These are phyloP conservation scores for Ancistrus triradiatus DNA, from an alignment of 2,113 vertebrate genomes.

Conservation along the genomic window DNA sequence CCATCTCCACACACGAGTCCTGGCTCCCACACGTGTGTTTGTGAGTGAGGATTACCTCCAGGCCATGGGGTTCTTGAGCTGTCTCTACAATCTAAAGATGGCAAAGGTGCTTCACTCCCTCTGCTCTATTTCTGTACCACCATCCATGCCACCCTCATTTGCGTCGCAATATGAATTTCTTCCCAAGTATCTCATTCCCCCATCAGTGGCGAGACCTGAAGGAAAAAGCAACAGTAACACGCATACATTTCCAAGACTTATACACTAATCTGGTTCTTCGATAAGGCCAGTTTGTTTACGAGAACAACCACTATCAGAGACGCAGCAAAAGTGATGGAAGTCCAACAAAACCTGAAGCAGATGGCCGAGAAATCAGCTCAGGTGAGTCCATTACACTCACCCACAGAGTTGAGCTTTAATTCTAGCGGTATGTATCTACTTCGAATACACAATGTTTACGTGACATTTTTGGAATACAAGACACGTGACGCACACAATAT, in stretches of 20 bases:
- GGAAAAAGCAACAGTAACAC: neutral
- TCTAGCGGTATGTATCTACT: no score
- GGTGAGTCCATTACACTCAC: conserved; percentile 23
- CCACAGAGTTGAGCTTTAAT: no score
- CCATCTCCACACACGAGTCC: conserved; percentile 6
- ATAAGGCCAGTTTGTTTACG: neutral
- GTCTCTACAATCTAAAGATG: conserved; percentile 10
- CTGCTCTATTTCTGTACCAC: neutral
- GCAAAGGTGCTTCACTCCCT: conserved; percentile 11
- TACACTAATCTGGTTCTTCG: no score
- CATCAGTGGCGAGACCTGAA: conserved; percentile 14
- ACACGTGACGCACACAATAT: no score
- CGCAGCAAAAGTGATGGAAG: neutral
- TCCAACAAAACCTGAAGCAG: neutral
- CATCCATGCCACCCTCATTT: conserved; percentile 3
- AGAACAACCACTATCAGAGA: neutral
- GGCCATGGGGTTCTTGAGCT: conserved; percentile 21
- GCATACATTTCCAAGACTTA: no score
- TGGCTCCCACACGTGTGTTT: conserved; percentile 19
- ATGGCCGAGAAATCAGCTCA: neutral
- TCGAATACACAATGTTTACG: no score
- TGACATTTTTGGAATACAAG: no score
- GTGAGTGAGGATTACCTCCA: conserved; percentile 33
- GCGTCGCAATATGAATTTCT: neutral
- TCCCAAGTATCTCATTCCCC: neutral